Conservation (phyloP, 1,140 invertebrate species). For the Drosophila sp. region DNA sequence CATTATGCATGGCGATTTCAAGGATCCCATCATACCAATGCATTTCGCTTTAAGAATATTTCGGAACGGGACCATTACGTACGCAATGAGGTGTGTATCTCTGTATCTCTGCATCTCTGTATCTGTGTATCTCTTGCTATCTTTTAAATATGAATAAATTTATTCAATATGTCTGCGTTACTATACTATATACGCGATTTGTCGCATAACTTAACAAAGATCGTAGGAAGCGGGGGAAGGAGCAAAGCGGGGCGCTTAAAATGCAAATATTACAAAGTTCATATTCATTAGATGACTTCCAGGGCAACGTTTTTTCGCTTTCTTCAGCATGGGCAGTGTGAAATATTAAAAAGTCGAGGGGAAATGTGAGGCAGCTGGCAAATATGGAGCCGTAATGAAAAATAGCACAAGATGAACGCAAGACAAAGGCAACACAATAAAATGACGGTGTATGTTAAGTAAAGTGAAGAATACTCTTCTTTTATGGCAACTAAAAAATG, state of each 20-base stretch:
- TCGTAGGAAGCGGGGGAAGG: not conserved
- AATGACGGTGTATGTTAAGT: not conserved
- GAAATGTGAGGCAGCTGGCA: constrained; percentile 57
- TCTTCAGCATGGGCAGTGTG: constrained; percentile 21
- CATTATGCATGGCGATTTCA: constrained; percentile 97
- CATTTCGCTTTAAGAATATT: constrained; percentile 95
- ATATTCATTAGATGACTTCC: constrained; percentile 40
- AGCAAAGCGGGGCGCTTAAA: constrained; percentile 3
- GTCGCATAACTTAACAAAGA: constrained; percentile 30
- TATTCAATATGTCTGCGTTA: constrained; percentile 26
- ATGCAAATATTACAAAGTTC: constrained; percentile 49
- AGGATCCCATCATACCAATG: constrained; percentile 94
- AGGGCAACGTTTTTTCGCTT: constrained; percentile 25
- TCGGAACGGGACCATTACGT: constrained; percentile 96
- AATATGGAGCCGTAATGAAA: constrained; percentile 61
- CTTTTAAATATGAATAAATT: constrained; percentile 70
- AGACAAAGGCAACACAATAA: constrained; percentile 14
- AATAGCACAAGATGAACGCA: constrained; percentile 45
- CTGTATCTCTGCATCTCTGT: not conserved
- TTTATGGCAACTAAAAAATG: no score
- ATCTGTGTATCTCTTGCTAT: not conserved
- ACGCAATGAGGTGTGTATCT: constrained; percentile 92
- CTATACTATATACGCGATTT: constrained; percentile 62
- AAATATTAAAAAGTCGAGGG: constrained; percentile 42
- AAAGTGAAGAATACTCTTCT: not conserved